Evolutionary conservation across 2,888 invertebrate genomes (phyloP).

Genomic region (Alcis repandata): DNA sequence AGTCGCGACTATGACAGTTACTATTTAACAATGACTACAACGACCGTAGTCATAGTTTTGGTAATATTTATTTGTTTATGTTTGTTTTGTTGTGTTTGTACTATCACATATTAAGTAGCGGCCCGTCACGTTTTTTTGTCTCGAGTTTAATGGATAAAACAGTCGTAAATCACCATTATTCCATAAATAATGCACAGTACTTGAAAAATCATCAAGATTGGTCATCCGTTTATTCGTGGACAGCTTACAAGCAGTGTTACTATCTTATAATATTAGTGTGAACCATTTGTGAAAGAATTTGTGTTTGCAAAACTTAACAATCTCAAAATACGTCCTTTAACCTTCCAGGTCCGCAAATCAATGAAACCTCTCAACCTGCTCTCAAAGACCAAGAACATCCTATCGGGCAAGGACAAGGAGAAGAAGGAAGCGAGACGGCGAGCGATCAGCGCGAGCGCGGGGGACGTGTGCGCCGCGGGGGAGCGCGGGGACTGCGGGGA

Average conservation of each 20-base stretch:
- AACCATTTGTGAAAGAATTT: no score
- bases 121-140: no score
- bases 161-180: neutral
- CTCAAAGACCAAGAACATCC: constrained; percentile 71
- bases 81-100: neutral
- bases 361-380: constrained; percentile 73
- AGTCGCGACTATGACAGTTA: constrained; percentile 1
- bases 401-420: constrained; percentile 61
- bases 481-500: constrained; percentile 65
- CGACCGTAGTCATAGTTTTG: constrained; percentile 29
- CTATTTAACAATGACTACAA: constrained; percentile 12
- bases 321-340: neutral
- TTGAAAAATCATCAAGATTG: no score
- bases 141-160: neutral
- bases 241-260: no score
- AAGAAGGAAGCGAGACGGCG: constrained; percentile 59
- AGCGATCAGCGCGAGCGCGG: constrained; percentile 70
- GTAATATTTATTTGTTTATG: constrained; percentile 12
- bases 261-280: no score
- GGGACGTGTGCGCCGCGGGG: constrained; percentile 74
- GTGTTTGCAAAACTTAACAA: neutral
- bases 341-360: constrained; percentile 72
- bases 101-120: no score
- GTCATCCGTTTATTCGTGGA: no score
- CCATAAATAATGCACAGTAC: no score